A percentile compares a stretch with the other conserved stretches of the same genome.
These are phyloP conservation scores for Amphimedon queenslandica DNA, from an alignment of 37 sponge, comb jelly and placozoan species.

Conservation along the genomic window DNA sequence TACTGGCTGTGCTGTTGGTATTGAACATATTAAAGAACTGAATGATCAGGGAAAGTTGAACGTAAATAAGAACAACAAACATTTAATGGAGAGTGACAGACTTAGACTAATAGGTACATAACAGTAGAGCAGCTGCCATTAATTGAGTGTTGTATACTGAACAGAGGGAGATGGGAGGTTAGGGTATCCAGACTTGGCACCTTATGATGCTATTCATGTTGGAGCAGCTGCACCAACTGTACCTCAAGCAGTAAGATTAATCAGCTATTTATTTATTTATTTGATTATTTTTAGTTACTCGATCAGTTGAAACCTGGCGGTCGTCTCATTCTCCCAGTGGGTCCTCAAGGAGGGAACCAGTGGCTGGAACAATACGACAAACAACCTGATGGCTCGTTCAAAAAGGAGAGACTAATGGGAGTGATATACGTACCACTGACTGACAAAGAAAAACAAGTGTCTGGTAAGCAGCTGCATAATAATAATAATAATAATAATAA, in stretches of 20 bases:
- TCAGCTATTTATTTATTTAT: neutral
- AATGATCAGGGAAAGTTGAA: conserved; percentile 74
- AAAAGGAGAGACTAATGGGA: conserved; percentile 81
- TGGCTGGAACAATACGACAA: conserved; percentile 83
- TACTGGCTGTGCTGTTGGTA: conserved; percentile 87
- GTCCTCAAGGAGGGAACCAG: conserved; percentile 85
- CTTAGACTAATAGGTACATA: conserved; percentile 27
- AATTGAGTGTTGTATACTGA: conserved; percentile 12
- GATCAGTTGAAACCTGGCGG: conserved; percentile 93
- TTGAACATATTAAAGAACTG: conserved; percentile 93
- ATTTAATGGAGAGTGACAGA: conserved; percentile 42
- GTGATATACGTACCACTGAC: conserved; percentile 95
- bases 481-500: no score
- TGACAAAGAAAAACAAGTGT: conserved; percentile 60
- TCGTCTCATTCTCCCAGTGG: conserved; percentile 88
- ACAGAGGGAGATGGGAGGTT: conserved; percentile 87
- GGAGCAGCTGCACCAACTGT: conserved; percentile 90
- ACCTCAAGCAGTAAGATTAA: conserved; percentile 59
- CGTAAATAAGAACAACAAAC: conserved; percentile 45
- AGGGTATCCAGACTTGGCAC: conserved; percentile 76
- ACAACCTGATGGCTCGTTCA: conserved; percentile 56
- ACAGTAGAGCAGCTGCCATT: neutral
- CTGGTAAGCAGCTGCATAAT: conserved; percentile 3
- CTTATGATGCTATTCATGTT: conserved; percentile 97
- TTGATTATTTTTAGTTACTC: conserved; percentile 26